These are phyloP conservation scores for Oxyscelio sp. DNA, from an alignment of 2,888 invertebrate species.

Conservation along the genomic window DNA sequence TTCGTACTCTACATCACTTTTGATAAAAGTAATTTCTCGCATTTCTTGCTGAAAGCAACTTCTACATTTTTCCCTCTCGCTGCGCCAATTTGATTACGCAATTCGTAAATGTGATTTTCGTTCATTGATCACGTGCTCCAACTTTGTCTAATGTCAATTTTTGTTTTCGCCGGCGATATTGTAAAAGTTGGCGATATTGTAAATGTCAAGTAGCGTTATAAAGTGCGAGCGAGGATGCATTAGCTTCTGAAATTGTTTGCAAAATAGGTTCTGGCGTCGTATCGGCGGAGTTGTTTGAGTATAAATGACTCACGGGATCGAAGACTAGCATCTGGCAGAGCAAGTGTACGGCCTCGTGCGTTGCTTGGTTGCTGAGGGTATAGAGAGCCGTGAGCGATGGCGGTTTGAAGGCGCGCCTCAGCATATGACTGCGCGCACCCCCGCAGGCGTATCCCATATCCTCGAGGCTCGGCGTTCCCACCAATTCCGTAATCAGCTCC, in stretches of 20 bases:
- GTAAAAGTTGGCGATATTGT: too few relatives aligned
- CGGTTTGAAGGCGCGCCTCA: conserved; percentile 95
- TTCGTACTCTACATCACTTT: too few relatives aligned
- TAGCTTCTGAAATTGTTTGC: conserved; percentile 24
- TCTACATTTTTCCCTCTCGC: too few relatives aligned
- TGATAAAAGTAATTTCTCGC: too few relatives aligned
- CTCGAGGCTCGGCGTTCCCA: conserved; percentile 98
- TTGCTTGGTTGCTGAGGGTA: conserved; percentile 97
- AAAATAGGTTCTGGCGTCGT: conserved; percentile 8
- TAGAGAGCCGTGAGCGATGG: conserved; percentile 97
- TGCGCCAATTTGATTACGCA: too few relatives aligned
- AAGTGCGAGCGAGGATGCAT: too few relatives aligned
- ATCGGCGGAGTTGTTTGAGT: conserved; percentile 14
- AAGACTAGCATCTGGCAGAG: conserved; percentile 99
- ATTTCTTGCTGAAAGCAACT: too few relatives aligned
- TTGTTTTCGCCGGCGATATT: too few relatives aligned
- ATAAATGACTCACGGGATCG: conserved; percentile 94
- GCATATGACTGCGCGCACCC: conserved; percentile 97
- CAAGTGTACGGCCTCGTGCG: conserved; percentile 99
- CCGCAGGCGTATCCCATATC: conserved; percentile 99
- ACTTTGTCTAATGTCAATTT: too few relatives aligned
- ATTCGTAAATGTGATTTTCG: too few relatives aligned
- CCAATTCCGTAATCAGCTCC: conserved; percentile 98
- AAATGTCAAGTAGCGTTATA: too few relatives aligned
- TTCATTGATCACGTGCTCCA: too few relatives aligned